A percentile compares a stretch with the other conserved stretches of the same genome.
Evolutionary conservation across 2,113 vertebrate genomes (phyloP).

Genomic region (Mormoops blainvillei): DNA sequence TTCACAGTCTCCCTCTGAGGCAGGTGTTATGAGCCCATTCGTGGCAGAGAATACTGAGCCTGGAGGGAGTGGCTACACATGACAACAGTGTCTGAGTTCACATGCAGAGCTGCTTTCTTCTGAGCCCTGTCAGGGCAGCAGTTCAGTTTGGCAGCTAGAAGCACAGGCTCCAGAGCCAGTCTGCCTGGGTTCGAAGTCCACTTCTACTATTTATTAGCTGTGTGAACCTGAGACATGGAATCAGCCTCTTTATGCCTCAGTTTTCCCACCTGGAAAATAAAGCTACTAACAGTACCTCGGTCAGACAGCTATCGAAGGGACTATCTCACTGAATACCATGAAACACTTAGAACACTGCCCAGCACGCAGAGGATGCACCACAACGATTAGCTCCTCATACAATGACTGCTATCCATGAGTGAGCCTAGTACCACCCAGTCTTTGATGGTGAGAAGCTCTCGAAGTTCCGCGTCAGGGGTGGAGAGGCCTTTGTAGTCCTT

Average conservation of each 20-base stretch:
- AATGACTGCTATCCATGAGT: fast-evolving
- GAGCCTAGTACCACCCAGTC: neutral
- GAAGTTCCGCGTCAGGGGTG: neutral
- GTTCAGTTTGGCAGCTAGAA: neutral
- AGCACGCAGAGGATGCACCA: fast-evolving
- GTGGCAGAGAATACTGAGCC: neutral
- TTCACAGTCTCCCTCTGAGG: neutral
- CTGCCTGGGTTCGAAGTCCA: neutral
- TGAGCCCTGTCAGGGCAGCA: neutral
- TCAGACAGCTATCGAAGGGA: neutral
- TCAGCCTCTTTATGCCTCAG: neutral
- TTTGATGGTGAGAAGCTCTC: neutral
- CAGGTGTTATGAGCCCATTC: neutral
- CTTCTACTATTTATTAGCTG: neutral
- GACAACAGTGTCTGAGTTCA: fast-evolving
- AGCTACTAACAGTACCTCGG: neutral
- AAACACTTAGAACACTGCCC: neutral
- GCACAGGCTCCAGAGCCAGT: neutral
- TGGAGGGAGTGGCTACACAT: neutral
- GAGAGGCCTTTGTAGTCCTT: neutral
- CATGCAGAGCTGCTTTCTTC: neutral
- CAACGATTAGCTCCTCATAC: neutral
- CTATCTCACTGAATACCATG: neutral
- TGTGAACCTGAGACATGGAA: too few relatives aligned
- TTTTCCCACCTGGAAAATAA: neutral